Conservation (phyloP, 1,140 invertebrate species). For the Drosophila saltans region DNA sequence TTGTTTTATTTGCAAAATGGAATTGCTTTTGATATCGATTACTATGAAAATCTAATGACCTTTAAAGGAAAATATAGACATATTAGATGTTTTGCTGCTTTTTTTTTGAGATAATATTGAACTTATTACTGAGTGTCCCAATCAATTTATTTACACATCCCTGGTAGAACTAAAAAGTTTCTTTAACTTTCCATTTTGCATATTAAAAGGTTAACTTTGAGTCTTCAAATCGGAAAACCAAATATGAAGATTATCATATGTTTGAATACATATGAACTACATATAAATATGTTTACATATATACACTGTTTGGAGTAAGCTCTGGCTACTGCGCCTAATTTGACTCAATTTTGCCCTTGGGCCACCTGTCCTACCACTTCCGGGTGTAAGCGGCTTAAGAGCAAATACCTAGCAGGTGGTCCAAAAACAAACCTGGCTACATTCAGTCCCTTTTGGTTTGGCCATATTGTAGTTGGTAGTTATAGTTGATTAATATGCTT, state of each 20-base stretch:
- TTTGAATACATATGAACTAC: constrained; percentile 7
- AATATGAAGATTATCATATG: constrained; percentile 42
- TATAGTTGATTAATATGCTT: constrained; percentile 78
- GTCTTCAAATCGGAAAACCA: constrained; percentile 21
- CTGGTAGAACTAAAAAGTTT: no score
- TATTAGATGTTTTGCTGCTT: no score
- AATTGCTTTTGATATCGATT: no score
- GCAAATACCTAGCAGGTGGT: constrained; percentile 19
- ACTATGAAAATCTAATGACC: no score
- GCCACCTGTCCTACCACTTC: constrained; percentile 1
- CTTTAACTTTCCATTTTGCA: no score
- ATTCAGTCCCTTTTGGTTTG: not conserved
- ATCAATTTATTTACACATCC: no score
- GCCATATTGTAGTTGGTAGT: constrained; percentile 38
- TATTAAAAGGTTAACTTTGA: not conserved
- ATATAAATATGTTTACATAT: constrained; percentile 9
- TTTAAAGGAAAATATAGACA: no score
- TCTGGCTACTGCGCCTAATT: not conserved
- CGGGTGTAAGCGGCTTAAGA: constrained; percentile 64
- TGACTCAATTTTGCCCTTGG: not conserved
- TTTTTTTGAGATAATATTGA: no score
- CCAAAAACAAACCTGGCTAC: not conserved
- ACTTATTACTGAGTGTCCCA: no score
- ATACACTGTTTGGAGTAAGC: constrained; percentile 27
- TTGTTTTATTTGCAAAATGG: no score